Evolutionary conservation across 2,797 vertebrate species (phyloP).

Genomic region (Zenarchopterus dispar): DNA sequence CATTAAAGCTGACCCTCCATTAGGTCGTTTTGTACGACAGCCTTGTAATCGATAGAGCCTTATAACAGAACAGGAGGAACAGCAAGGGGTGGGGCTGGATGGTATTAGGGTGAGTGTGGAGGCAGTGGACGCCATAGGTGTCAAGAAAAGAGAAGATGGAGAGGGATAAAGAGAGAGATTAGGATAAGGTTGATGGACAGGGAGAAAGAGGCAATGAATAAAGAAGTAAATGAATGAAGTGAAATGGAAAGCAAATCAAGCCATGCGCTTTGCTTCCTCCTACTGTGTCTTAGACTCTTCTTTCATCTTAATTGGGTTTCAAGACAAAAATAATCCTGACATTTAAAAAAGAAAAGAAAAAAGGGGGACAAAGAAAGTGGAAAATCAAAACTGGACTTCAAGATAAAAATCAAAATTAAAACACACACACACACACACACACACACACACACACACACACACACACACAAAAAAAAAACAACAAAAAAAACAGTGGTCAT

Average conservation of each 20-base stretch:
- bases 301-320: conserved; percentile 55
- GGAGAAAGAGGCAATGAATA: conserved; percentile 78
- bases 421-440: too few relatives aligned
- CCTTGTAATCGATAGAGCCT: conserved; percentile 91
- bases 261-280: conserved; percentile 53
- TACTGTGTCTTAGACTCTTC: conserved; percentile 36
- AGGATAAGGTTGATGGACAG: conserved; percentile 76
- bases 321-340: conserved; percentile 56
- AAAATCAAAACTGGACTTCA: conserved; percentile 41
- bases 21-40: conserved; percentile 87
- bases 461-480: too few relatives aligned
- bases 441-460: too few relatives aligned
- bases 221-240: conserved; percentile 71
- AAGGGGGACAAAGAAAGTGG: not conserved
- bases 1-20: conserved; percentile 94
- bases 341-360: conserved; percentile 8
- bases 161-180: conserved; percentile 76
- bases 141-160: conserved; percentile 55
- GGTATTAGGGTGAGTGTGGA: conserved; percentile 52
- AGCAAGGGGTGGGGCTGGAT: conserved; percentile 35
- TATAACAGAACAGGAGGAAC: conserved; percentile 72
- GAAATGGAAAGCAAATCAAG: conserved; percentile 67
- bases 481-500: conserved; percentile 42
- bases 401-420: conserved; percentile 61
- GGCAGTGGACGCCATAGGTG: conserved; percentile 62